Percentiles rank a stretch among this genome's conserved stretches.
These are phyloP conservation scores for Brachionus paranguensis DNA, from an alignment of 1,140 invertebrate genomes.

Conservation along the genomic window DNA sequence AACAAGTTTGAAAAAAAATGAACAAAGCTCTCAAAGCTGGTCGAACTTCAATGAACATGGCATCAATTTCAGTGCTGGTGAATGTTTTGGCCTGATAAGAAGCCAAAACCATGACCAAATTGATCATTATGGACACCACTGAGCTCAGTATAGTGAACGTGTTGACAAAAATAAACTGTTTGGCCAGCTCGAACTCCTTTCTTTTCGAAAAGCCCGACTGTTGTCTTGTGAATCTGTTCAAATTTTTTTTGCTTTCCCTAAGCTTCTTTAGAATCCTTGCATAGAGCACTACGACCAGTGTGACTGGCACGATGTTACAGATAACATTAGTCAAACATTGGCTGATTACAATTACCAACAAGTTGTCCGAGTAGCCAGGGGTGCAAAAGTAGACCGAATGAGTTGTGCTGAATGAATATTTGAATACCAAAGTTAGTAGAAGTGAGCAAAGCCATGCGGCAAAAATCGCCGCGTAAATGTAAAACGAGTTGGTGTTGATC, in stretches of 20 bases:
- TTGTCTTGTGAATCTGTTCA: not conserved
- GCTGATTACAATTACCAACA: not conserved
- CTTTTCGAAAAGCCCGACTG: not conserved
- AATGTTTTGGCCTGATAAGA: not conserved
- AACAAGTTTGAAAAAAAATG: not conserved
- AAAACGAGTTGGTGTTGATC: not conserved
- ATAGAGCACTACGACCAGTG: not conserved
- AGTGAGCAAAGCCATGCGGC: not conserved
- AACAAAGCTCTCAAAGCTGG: not conserved
- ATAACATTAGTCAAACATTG: not conserved
- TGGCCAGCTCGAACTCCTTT: not conserved
- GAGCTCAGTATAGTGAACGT: not conserved
- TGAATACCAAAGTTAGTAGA: not conserved
- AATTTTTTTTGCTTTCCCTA: not conserved
- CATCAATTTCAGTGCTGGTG: not conserved
- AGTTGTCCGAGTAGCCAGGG: not conserved
- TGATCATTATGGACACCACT: not conserved
- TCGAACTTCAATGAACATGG: not conserved
- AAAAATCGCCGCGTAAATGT: not conserved
- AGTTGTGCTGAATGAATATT: not conserved
- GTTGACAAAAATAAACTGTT: constrained; percentile 7
- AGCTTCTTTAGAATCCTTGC: not conserved
- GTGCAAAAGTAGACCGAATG: not conserved
- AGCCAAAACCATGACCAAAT: not conserved
- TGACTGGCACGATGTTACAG: not conserved